These are phyloP conservation scores for Rotaria magnacalcarata DNA, from an alignment of 2,888 invertebrate genomes.

Conservation along the genomic window DNA sequence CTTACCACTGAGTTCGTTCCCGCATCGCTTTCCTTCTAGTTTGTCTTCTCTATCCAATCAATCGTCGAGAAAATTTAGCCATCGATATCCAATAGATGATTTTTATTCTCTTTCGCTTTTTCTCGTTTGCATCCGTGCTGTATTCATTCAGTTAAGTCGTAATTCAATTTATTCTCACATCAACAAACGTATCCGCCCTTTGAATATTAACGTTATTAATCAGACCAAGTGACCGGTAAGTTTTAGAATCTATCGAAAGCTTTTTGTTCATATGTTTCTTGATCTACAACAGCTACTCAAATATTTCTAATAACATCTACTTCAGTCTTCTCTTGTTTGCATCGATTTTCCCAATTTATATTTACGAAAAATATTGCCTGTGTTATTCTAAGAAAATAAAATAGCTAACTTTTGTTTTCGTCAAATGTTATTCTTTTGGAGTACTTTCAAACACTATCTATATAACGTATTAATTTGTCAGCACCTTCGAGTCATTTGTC, in stretches of 20 bases:
- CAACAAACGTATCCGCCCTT: background rate
- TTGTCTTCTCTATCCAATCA: background rate
- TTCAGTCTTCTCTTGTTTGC: too few relatives aligned
- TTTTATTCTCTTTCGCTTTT: background rate
- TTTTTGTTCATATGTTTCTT: too few relatives aligned
- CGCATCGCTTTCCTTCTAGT: too few relatives aligned
- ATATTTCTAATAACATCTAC: too few relatives aligned
- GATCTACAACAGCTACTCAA: too few relatives aligned
- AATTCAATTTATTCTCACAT: background rate
- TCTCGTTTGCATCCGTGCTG: background rate
- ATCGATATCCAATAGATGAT: background rate
- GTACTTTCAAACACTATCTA: background rate
- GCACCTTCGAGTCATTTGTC: background rate
- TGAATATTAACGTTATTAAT: background rate
- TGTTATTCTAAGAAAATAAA: too few relatives aligned
- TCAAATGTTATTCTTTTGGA: too few relatives aligned
- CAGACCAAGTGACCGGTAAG: background rate
- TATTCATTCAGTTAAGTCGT: background rate
- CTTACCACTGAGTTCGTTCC: background rate
- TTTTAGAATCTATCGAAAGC: background rate
- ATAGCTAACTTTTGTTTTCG: too few relatives aligned
- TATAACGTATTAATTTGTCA: background rate
- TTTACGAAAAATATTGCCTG: too few relatives aligned
- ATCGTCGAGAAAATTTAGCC: background rate
- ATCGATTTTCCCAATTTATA: too few relatives aligned